Base-by-base conservation (phyloP, 2,113 vertebrate genomes). In the Epinephelus fuscoguttatus region DNA sequence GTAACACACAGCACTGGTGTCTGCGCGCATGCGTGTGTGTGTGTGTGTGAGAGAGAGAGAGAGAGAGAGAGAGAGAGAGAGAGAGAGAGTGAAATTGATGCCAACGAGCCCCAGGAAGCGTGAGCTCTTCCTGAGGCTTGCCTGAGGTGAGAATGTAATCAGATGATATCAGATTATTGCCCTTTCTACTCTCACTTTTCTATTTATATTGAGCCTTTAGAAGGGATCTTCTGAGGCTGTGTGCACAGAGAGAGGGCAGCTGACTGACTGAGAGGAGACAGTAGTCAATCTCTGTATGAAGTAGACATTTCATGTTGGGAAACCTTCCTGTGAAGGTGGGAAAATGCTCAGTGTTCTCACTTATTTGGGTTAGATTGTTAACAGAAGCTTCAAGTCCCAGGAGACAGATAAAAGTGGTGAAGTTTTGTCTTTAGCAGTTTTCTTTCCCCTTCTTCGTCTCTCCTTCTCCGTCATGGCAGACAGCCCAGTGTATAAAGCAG, bases 401-500 rank as follows among this genome's bases (percentile, higher is more conserved):
- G 76, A 70, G 72, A 77, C 23, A 27, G 33, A 81, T 73, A 30
- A 69, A 86, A 84, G 66, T 21, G 8, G 23, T 45, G n/a, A 84
- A 76, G 52, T 74, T 79, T 81, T 0, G 56, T 59, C 73, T 77
- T 52, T 40, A 15, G 17, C 1, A 53, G 27, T 70, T 82, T 52
- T 72, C 53, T 69, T 63, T 72, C 37, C 69, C 37, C 78, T 60
- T 70, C 70, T 82, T 52, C 79, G 67, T 77, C 81, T 83, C 53
- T 80, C 53, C 68, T 59, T 75, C 85, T 78, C 70, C 18, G 12
- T 45, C 14, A 0, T 93, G 92, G 93, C 92, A 90, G 68, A 30
- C 50, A 25, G 92, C 93, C 93, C 85, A 70, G 87, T 18, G 69
- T 64, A 90, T 82, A 89, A 84, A 90, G 85, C 79, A 37, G 2